Evolutionary conservation across 2,888 invertebrate genomes (phyloP).

Genomic region (Ctena decussata): DNA sequence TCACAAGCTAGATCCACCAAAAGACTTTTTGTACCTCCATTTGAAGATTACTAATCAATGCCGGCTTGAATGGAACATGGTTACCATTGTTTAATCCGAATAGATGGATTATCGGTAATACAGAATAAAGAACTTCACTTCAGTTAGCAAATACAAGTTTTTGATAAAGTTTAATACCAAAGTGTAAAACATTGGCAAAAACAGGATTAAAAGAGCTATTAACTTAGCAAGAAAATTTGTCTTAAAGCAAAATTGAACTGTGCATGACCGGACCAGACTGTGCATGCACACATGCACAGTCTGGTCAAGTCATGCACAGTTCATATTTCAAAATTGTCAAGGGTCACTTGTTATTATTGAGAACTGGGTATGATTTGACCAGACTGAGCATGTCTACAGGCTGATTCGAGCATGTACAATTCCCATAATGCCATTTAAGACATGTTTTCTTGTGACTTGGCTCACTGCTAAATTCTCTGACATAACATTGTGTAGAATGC

Average conservation of each 20-base stretch:
- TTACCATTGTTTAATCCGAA: slow-evolving; percentile 46
- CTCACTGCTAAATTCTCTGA: not conserved
- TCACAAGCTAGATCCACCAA: not conserved
- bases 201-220: not conserved
- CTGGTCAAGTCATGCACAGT: too few relatives aligned
- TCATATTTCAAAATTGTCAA: too few relatives aligned
- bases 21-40: not conserved
- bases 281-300: too few relatives aligned
- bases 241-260: too few relatives aligned
- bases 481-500: not conserved
- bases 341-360: too few relatives aligned
- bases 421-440: too few relatives aligned
- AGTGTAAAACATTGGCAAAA: not conserved
- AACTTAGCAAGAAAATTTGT: too few relatives aligned
- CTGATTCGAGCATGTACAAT: too few relatives aligned
- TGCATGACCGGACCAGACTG: too few relatives aligned
- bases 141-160: not conserved
- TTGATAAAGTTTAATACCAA: slow-evolving; percentile 2
- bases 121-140: not conserved
- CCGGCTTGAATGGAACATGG: slow-evolving; percentile 35
- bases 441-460: too few relatives aligned
- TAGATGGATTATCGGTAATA: slow-evolving; percentile 32
- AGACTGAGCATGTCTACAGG: too few relatives aligned
- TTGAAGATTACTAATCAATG: slow-evolving; percentile 25
- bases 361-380: too few relatives aligned